These are phyloP conservation scores for Pionites leucogaster DNA, from an alignment of 2,113 vertebrate genomes.

Conservation along the genomic window DNA sequence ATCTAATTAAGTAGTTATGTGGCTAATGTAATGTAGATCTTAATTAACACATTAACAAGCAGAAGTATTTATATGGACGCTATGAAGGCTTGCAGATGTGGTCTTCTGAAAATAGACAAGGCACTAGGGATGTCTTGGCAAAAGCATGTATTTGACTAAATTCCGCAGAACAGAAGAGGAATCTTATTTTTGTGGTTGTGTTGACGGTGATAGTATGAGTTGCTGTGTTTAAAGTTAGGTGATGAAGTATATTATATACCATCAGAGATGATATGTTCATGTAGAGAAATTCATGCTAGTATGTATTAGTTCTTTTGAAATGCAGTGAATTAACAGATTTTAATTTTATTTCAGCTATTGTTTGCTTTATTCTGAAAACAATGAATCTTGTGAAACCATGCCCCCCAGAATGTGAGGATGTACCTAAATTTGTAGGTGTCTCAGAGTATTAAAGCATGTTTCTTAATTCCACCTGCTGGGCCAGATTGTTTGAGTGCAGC, in stretches of 20 bases:
- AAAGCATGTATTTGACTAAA: constrained; percentile 27
- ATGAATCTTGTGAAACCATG: not conserved
- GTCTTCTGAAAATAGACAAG: constrained; percentile 44
- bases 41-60: constrained; percentile 72
- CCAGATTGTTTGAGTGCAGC: not conserved
- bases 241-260: not conserved
- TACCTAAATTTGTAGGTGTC: not conserved
- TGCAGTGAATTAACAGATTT: constrained; percentile 46
- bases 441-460: not conserved
- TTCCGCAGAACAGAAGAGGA: not conserved
- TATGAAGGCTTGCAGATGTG: constrained; percentile 41
- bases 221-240: not conserved
- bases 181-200: not conserved
- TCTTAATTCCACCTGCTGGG: not conserved
- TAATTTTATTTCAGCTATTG: constrained; percentile 25
- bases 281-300: not conserved
- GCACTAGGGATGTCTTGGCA: not conserved
- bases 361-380: constrained; percentile 37
- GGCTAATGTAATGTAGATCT: constrained; percentile 70
- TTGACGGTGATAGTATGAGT: not conserved
- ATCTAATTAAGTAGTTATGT: constrained; percentile 74
- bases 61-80: constrained; percentile 55
- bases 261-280: not conserved
- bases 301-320: constrained; percentile 39
- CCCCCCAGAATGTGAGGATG: not conserved